A percentile compares a stretch with the other conserved stretches of the same genome.
phyloP scores from a whole-genome alignment of 2,888 invertebrate species.

The Ennomos quercinarius region DNA sequence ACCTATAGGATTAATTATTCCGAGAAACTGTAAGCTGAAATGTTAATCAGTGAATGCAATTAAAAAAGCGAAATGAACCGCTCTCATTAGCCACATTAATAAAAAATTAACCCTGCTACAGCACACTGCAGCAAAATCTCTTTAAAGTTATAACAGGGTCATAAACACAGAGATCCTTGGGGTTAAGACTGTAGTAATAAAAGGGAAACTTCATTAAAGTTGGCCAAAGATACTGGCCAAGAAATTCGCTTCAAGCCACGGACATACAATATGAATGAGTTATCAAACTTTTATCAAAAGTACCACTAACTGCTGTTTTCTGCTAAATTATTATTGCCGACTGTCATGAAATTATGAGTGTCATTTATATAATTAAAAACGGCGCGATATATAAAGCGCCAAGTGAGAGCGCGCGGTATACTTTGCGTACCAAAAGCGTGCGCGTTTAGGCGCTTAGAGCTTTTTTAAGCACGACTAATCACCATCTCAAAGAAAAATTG shows the following conservation, averaged over 20 bases:
- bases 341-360: too few relatives aligned
- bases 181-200: slow-evolving; percentile 71
- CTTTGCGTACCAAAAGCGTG: too few relatives aligned
- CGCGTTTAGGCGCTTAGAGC: too few relatives aligned
- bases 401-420: too few relatives aligned
- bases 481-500: too few relatives aligned
- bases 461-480: too few relatives aligned
- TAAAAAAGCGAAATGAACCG: slow-evolving; percentile 40
- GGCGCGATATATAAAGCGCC: too few relatives aligned
- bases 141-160: slow-evolving; percentile 77
- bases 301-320: too few relatives aligned
- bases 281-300: too few relatives aligned
- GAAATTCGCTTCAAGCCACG: slow-evolving; percentile 57
- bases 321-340: too few relatives aligned
- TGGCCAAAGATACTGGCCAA: slow-evolving; percentile 68
- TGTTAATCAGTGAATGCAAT: slow-evolving; percentile 36
- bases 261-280: slow-evolving; percentile 37
- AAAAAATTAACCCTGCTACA: slow-evolving; percentile 48
- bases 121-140: slow-evolving; percentile 61
- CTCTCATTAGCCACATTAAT: slow-evolving; percentile 49
- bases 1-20: slow-evolving; percentile 38
- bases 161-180: slow-evolving; percentile 75
- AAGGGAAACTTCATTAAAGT: slow-evolving; percentile 80
- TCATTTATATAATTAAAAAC: too few relatives aligned
- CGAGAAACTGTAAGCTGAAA: slow-evolving; percentile 24